A percentile compares a stretch with the other conserved stretches of the same genome.
Evolutionary conservation across 2,888 invertebrate species (phyloP).

Genomic region (Macrosoma leucophasiata): DNA sequence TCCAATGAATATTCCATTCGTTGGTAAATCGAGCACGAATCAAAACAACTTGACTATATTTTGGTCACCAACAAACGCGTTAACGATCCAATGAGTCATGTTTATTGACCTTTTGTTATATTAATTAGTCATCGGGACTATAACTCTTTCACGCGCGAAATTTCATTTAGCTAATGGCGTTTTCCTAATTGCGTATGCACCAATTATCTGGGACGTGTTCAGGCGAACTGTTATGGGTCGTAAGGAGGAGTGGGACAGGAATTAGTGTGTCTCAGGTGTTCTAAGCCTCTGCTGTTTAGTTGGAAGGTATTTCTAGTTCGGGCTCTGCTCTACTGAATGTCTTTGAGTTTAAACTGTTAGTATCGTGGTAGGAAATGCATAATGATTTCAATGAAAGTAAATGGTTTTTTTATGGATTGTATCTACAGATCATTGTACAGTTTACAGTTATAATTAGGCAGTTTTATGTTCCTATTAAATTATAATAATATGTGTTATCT

Average conservation of each 20-base stretch:
- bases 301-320: too few relatives aligned
- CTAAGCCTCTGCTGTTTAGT: constrained; percentile 6
- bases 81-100: constrained; percentile 44
- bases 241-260: constrained; percentile 38
- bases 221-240: constrained; percentile 37
- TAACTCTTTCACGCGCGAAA: constrained; percentile 36
- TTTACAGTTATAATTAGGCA: too few relatives aligned
- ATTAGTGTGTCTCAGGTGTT: constrained; percentile 47
- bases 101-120: constrained; percentile 53
- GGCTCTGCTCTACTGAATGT: too few relatives aligned
- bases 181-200: constrained; percentile 53
- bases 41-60: constrained; percentile 37
- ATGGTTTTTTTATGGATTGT: too few relatives aligned
- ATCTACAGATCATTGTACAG: too few relatives aligned
- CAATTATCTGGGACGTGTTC: constrained; percentile 55
- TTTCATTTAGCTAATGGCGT: constrained; percentile 48
- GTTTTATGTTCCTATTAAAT: too few relatives aligned
- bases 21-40: constrained; percentile 10
- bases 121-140: constrained; percentile 49
- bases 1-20: too few relatives aligned
- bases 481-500: too few relatives aligned
- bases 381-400: too few relatives aligned
- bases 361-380: too few relatives aligned
- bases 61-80: constrained; percentile 36
- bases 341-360: too few relatives aligned